Conservation (phyloP, 1,140 invertebrate species). For the Cepaea nemoralis region DNA sequence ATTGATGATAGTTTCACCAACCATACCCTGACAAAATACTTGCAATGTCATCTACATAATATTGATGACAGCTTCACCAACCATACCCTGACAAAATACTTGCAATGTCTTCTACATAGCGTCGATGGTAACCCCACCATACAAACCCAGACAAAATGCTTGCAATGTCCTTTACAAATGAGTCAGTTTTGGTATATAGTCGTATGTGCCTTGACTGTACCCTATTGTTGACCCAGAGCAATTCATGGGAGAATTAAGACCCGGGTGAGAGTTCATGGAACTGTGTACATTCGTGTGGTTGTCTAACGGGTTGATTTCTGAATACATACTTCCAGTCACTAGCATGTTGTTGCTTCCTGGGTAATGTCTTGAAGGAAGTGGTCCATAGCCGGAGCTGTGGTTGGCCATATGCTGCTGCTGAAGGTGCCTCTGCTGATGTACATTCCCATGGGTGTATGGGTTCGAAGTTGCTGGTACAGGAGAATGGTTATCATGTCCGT, state of each 20-base stretch:
- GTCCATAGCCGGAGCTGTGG: constrained; percentile 34
- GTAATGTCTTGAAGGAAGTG: constrained; percentile 39
- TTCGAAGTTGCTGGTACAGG: constrained; percentile 1
- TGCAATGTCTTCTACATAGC: too few species aligned
- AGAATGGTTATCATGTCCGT: neutral
- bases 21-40: too few species aligned
- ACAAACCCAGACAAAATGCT: too few species aligned
- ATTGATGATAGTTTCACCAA: too few species aligned
- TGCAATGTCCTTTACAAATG: constrained; percentile 48
- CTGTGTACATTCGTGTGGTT: constrained; percentile 40
- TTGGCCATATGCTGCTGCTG: constrained; percentile 21
- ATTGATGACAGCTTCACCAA: too few species aligned
- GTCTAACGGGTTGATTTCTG: constrained; percentile 46
- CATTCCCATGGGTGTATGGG: constrained; percentile 17
- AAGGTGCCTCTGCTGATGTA: constrained; percentile 37
- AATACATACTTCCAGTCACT: constrained; percentile 46
- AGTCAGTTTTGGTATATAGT: constrained; percentile 53
- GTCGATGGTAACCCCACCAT: too few species aligned
- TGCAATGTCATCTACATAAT: too few species aligned
- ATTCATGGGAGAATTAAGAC: constrained; percentile 44
- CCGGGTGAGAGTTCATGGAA: constrained; percentile 44
- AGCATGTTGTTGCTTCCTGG: constrained; percentile 42
- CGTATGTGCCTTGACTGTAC: constrained; percentile 47
- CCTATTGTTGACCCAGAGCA: constrained; percentile 47
- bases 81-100: too few species aligned